Base-by-base conservation (phyloP, 2,797 vertebrate genomes). In the Centroberyx gerrardi region DNA sequence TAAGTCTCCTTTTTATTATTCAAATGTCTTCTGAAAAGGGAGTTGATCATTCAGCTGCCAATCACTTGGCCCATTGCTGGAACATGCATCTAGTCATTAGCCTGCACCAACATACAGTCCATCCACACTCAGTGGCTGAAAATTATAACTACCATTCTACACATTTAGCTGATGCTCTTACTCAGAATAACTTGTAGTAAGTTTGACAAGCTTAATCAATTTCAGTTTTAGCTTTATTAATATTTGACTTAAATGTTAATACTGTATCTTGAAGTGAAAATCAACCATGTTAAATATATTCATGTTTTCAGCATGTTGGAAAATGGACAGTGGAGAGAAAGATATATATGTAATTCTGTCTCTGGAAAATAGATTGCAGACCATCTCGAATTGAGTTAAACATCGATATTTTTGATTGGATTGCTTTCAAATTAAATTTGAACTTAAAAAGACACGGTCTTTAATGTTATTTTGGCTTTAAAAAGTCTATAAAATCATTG, bases 401-500 rank as follows among this genome's bases (percentile, higher is more conserved):
- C 76, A 82, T 85, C 87, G 48, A 72, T 83, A 52, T 88, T 80
- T 91, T 74, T 78, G 82, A 94, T 92, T 89, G 76, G 62, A 92
- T 89, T 92, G 88, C 81, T 74, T 86, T 78, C 62, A 90, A 92
- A 94, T 93, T 89, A 77, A 68, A 90, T 93, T 94, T 87, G 40
- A 77, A 87, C 74, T 80, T 80, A 68, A 80, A 85, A 90, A 74
- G 60, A 67, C 65, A 81, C 70, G 60, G 65, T 71, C 82, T 76
- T 85, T 88, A 69, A 84, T 92, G 84, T 83, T 72, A 89, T 90
- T 87, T 84, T 54, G 10, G 40, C 63, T 86, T 72, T 56, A 74
- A 88, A 84, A 92, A 87, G 81, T 82, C 78, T 79, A 62, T 74
- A 76, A 64, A 90, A 91, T 81, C 13, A n/a, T 58, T 76, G 51